Base-by-base conservation (phyloP, 2,797 vertebrate genomes). In the Corythornis leucogaster region DNA sequence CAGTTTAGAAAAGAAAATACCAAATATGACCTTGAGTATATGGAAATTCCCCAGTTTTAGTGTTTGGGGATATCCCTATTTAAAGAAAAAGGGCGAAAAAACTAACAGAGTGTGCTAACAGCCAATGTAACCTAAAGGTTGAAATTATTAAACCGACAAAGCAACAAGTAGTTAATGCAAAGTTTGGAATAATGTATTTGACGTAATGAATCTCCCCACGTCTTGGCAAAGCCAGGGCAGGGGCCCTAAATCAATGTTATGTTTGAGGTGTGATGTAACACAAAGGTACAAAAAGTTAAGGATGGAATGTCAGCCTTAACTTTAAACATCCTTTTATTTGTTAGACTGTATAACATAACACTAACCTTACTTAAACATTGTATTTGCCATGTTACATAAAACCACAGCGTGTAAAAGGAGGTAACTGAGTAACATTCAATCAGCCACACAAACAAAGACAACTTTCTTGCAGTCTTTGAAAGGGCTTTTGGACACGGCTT, bases 321-420 rank as follows among this genome's bases (percentile, higher is more conserved):
- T 96, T 96, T 95, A 94, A 96, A 94, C 96, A 95, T 94, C 95
- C 93, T 93, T 92, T 97, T 95, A 94, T 97, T 96, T 94, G 87
- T 77, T 77, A 70, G 93, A 90, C 71, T 87, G 81, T 94, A 94
- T 94, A 97, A 91, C 95, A 92, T 91, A 96, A 94, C 93, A 26
- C 17, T 67, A 91, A 82, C 95, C 80, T 95, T 93, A 94, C 94
- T 95, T 96, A 94, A 95, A 97, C 87, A 24, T 91, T 92, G 95
- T 92, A 91, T 93, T 77, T 73, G 84, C 87, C 21, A 90, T 42
- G 96, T 90, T 95, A 98, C 61, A 58, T 55, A 95, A 97, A 97
- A 93, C 93, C 7, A 0, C 1, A 2, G 58, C 19, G 82, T 94
- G 95, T 95, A 94, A 97, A 94, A 96, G 91, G 69, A 97, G 85